phyloP scores from a whole-genome alignment of 2,888 invertebrate genomes.

The Eucriotettix oculatus region DNA sequence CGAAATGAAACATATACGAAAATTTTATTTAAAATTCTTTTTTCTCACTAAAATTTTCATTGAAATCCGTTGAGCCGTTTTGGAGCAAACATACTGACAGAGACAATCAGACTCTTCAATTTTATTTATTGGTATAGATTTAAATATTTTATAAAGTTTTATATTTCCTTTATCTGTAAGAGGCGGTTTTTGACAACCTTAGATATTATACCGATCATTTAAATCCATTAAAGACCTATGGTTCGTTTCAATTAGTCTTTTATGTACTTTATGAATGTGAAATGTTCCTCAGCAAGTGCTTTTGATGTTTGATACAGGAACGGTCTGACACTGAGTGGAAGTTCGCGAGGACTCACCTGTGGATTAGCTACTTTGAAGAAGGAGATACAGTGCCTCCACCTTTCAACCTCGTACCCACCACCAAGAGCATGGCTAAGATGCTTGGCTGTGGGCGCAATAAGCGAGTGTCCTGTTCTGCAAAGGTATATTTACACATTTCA shows the following conservation, averaged over 20 bases:
- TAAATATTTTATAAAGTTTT: no score
- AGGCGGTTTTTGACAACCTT: no score
- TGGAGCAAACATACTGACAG: no score
- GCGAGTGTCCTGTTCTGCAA: background rate
- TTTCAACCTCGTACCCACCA: slow-evolving; percentile 83
- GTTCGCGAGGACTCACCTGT: slow-evolving; percentile 85
- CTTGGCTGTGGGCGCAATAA: slow-evolving; percentile 29
- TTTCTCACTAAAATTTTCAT: no score
- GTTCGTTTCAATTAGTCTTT: background rate
- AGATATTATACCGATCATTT: no score
- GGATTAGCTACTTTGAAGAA: slow-evolving; percentile 94
- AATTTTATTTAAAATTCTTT: no score
- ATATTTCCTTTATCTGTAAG: no score
- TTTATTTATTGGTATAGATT: no score
- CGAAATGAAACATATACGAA: no score
- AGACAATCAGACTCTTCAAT: no score
- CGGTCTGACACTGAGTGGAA: slow-evolving; percentile 94
- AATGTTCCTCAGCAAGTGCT: background rate
- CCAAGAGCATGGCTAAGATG: slow-evolving; percentile 46
- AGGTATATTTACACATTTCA: background rate
- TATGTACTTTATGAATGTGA: background rate
- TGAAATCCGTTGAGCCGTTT: no score
- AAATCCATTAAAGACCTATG: no score
- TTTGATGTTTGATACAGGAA: slow-evolving; percentile 41
- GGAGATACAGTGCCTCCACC: slow-evolving; percentile 86